These are phyloP conservation scores for Nineta flava DNA, from an alignment of 2,888 invertebrate species.

Conservation along the genomic window DNA sequence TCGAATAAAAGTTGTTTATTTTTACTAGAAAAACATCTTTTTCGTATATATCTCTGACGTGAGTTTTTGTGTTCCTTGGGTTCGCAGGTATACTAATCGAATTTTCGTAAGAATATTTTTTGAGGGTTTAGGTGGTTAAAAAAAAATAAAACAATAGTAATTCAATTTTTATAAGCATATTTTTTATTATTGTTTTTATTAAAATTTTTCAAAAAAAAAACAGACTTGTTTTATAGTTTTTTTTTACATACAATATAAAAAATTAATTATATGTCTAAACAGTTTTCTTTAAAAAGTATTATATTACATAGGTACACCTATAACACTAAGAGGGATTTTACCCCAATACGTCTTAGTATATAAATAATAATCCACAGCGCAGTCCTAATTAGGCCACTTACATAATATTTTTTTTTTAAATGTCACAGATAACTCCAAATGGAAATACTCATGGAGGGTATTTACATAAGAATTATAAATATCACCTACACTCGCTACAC, in stretches of 20 bases:
- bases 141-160: background rate
- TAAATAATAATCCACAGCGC: slow-evolving; percentile 13
- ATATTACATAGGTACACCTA: slow-evolving; percentile 38
- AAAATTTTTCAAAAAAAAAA: slow-evolving; percentile 18
- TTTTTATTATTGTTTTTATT: too few species aligned
- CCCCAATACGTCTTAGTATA: slow-evolving; percentile 36
- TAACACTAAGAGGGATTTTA: slow-evolving; percentile 37
- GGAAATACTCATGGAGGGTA: background rate
- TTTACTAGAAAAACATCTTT: too few species aligned
- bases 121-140: background rate
- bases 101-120: background rate
- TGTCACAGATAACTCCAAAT: background rate
- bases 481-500: background rate
- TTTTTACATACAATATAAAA: slow-evolving; percentile 32
- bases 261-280: background rate
- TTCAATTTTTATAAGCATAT: background rate
- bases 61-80: too few species aligned
- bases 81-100: too few species aligned
- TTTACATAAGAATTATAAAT: background rate
- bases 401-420: slow-evolving; percentile 1
- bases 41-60: too few species aligned
- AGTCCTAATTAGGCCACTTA: slow-evolving; percentile 5
- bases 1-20: too few species aligned
- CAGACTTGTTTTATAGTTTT: slow-evolving; percentile 38
- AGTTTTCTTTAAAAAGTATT: slow-evolving; percentile 19